Evolutionary conservation across 2,797 vertebrate genomes (phyloP).

Genomic region (Oryzias sinensis): DNA sequence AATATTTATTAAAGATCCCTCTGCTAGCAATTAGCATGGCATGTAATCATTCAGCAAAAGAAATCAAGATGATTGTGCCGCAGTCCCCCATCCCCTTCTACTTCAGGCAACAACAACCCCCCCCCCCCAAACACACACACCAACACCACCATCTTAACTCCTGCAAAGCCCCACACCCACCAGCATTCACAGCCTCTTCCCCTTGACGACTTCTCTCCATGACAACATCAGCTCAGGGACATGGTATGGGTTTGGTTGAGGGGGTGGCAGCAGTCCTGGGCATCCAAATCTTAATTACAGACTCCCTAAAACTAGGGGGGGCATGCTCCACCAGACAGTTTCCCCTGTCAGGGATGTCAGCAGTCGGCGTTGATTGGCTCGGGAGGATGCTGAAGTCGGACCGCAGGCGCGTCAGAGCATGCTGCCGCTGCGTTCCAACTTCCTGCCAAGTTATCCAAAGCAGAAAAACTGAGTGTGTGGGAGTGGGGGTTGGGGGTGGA

Average conservation of each 20-base stretch:
- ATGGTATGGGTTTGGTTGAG: constrained; percentile 24
- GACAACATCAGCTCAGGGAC: constrained; percentile 70
- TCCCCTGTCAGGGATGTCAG: constrained; percentile 53
- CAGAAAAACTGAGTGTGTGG: constrained; percentile 12
- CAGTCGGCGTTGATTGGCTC: constrained; percentile 47
- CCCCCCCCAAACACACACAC: constrained; percentile 43
- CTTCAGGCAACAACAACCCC: constrained; percentile 9
- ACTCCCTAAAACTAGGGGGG: constrained; percentile 59
- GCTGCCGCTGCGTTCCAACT: constrained; percentile 41
- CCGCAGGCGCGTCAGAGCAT: constrained; percentile 50
- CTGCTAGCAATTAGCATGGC: constrained; percentile 85
- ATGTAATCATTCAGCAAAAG: constrained; percentile 81
- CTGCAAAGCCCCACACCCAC: background rate
- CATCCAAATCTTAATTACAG: constrained; percentile 82
- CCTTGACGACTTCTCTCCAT: constrained; percentile 57
- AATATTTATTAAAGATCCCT: constrained; percentile 89
- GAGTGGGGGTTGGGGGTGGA: constrained; percentile 35
- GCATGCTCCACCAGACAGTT: constrained; percentile 66
- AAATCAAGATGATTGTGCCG: constrained; percentile 81
- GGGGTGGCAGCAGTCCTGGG: constrained; percentile 51
- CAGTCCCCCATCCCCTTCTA: constrained; percentile 62
- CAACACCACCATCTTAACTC: constrained; percentile 1
- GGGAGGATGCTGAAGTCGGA: constrained; percentile 53
- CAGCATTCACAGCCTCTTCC: constrained; percentile 62
- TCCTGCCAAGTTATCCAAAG: constrained; percentile 65